Evolutionary conservation across 2,888 invertebrate genomes (phyloP).

Genomic region (Fragum whitleyi): DNA sequence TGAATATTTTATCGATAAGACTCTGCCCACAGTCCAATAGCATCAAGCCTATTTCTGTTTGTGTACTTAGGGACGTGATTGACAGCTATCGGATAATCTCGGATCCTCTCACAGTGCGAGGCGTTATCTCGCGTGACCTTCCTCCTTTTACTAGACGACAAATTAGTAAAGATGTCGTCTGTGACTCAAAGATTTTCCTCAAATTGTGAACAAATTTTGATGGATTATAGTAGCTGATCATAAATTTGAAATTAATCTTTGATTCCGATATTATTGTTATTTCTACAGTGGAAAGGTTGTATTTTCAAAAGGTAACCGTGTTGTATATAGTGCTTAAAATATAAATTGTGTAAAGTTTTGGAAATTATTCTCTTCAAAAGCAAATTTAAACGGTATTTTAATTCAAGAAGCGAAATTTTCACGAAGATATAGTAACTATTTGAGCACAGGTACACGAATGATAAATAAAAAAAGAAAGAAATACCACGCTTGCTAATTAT

Average conservation of each 20-base stretch:
- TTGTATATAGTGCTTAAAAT: too few species aligned
- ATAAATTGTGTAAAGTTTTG: too few species aligned
- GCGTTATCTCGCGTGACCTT: constrained; percentile 34
- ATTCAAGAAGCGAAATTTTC: too few species aligned
- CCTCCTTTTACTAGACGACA: constrained; percentile 44
- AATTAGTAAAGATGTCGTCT: constrained; percentile 29
- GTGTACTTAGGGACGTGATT: constrained; percentile 33
- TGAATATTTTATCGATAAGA: constrained; percentile 3
- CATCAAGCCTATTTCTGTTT: not conserved
- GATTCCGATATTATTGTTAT: not conserved
- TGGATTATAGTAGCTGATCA: constrained; percentile 20
- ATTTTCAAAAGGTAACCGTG: not conserved
- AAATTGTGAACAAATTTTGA: constrained; percentile 15
- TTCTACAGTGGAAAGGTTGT: not conserved
- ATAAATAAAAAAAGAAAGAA: too few species aligned
- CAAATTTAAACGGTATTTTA: too few species aligned
- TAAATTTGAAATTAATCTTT: constrained; percentile 22
- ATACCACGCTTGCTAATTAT: too few species aligned
- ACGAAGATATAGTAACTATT: too few species aligned
- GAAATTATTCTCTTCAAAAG: too few species aligned
- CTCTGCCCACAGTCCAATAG: constrained; percentile 1
- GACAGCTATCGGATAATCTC: constrained; percentile 42
- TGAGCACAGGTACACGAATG: too few species aligned
- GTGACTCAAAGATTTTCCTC: constrained; percentile 4
- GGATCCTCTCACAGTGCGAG: constrained; percentile 58